phyloP scores from a whole-genome alignment of 2,888 invertebrate genomes.

The Athalia cordata region DNA sequence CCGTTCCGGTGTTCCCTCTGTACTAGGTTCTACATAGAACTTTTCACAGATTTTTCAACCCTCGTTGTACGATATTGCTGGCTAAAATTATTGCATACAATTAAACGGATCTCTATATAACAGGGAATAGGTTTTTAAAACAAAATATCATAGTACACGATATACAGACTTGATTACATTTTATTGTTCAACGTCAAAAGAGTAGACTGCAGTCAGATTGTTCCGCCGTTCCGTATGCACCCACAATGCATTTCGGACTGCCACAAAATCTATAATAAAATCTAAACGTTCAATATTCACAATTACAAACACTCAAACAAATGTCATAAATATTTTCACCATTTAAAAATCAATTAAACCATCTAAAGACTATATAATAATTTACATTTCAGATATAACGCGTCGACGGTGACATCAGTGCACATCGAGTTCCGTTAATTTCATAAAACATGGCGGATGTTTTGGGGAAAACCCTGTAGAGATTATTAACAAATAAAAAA shows the following conservation, averaged over 20 bases:
- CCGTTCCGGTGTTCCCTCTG: slow-evolving; percentile 64
- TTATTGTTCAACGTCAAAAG: slow-evolving; percentile 19
- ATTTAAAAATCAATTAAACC: slow-evolving; percentile 52
- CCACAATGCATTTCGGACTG: slow-evolving; percentile 60
- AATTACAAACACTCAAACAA: slow-evolving; percentile 9
- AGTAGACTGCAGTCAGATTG: slow-evolving; percentile 49
- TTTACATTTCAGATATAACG: slow-evolving; percentile 53
- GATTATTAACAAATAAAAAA: background rate
- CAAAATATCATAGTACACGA: background rate
- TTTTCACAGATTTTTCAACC: background rate
- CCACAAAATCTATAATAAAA: slow-evolving; percentile 64
- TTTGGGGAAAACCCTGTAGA: background rate
- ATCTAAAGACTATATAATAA: slow-evolving; percentile 45
- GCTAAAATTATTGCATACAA: no score
- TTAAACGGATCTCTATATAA: background rate
- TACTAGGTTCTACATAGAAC: slow-evolving; percentile 41
- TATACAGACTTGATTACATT: slow-evolving; percentile 16
- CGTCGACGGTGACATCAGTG: slow-evolving; percentile 50
- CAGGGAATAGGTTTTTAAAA: slow-evolving; percentile 14
- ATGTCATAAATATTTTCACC: slow-evolving; percentile 50
- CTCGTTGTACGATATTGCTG: no score
- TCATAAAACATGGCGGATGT: background rate
- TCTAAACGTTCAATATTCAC: slow-evolving; percentile 35
- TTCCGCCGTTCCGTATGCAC: slow-evolving; percentile 58
- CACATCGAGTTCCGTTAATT: slow-evolving; percentile 59